Conservation (phyloP, 2,888 invertebrate species). For the Pristionchus mayeri region DNA sequence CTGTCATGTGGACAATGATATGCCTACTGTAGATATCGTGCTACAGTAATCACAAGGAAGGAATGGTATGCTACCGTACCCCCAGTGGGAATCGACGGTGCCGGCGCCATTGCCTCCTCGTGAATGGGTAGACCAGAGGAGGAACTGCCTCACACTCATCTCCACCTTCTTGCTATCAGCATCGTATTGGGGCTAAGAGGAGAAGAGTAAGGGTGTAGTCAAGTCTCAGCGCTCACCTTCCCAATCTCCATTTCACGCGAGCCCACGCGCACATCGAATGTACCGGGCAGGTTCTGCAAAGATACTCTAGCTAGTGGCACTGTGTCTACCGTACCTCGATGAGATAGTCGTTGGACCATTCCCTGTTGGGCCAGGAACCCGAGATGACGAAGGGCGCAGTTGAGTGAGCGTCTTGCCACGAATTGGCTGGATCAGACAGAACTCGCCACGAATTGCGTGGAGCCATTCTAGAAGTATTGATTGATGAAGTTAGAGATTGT, state of each 20-base stretch:
- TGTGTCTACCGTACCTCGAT: neutral
- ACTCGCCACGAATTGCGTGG: no score
- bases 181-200: neutral
- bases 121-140: neutral
- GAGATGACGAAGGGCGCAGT: constrained; percentile 39
- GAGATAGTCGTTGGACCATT: constrained; percentile 17
- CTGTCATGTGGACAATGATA: neutral
- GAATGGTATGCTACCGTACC: constrained; percentile 7
- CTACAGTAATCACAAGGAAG: neutral
- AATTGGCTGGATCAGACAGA: neutral
- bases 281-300: constrained; percentile 19
- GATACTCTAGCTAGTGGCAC: neutral
- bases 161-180: neutral
- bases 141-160: neutral
- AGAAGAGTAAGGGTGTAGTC: neutral
- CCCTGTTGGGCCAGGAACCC: neutral
- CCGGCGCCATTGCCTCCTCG: neutral
- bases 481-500: no score
- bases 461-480: no score
- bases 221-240: neutral
- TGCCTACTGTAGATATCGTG: neutral
- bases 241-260: constrained; percentile 21
- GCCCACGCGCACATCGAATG: neutral
- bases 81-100: constrained; percentile 15
- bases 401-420: neutral